Base-by-base conservation (phyloP, 2,797 vertebrate species). In the Bryconaethiops microstoma region DNA sequence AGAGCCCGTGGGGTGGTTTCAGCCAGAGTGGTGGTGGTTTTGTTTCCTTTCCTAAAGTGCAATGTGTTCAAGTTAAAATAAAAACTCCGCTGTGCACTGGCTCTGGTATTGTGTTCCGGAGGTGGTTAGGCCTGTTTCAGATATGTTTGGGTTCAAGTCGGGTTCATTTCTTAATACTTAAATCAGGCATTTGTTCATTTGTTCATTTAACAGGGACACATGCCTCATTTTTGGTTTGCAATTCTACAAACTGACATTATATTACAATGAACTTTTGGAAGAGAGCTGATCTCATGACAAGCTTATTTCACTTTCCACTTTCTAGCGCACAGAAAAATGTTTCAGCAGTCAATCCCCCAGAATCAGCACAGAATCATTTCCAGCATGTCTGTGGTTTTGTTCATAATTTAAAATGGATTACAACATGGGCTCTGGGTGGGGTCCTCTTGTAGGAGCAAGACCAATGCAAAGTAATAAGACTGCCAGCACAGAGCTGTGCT, bases 371-470 rank as follows among this genome's bases (percentile, higher is more conserved):
- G 70, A 59, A 65, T 48, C 48, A 35, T 62, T 54, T 8, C 35
- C 2, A 64, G 10, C 67, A 55, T 35, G 75, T 59, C 50, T 84
- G 21, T 65, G 45, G 65, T 74, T 76, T 73, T 76, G 79, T 74
- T 74, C 57, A 62, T 72, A 60, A 55, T 75, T 77, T 82, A 70
- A 77, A 82, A 40, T 59, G n/a, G 77, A 72, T 67, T 78, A 75
- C 57, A 71, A 48, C 62, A 63, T 25, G 40, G 16, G 64, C 45
- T 45, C 55, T 64, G 13, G 77, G 74, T 40, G 70, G 67, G 60
- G 52, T 68, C 5, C 5, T 21, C n/a, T n/a, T 17, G 40, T 25
- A 62, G 13, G 52, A 86, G 57, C 40, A 74, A 68, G 64, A 71
- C 39, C 71, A 75, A 77, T 17, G 45, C 45, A 42, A 67, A 7